Conservation (phyloP, 2,113 vertebrate species). For the Henicopernis longicauda region DNA sequence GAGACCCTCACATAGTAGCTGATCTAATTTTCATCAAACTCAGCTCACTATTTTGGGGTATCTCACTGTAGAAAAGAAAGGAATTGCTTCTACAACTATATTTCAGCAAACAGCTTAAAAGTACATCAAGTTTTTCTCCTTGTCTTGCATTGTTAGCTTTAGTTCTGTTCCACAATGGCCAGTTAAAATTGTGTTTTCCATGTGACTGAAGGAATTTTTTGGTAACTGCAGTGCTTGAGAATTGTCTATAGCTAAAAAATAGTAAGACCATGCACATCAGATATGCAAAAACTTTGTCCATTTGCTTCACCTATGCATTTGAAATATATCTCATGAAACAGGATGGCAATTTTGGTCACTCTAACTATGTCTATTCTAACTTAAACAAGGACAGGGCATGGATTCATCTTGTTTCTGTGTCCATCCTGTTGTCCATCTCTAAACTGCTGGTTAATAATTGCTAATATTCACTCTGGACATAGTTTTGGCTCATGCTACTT, state of each 20-base stretch:
- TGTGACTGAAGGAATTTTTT: neutral
- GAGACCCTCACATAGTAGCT: conserved; percentile 34
- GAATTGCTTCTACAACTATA: neutral
- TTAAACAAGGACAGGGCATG: neutral
- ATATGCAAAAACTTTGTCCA: neutral
- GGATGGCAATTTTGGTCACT: neutral
- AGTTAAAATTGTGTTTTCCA: neutral
- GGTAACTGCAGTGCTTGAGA: neutral
- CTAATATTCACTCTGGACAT: neutral
- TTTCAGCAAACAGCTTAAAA: neutral
- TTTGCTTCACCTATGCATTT: neutral
- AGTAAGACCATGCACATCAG: neutral
- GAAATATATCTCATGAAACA: neutral
- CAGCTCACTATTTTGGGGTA: neutral
- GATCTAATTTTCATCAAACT: conserved; percentile 23
- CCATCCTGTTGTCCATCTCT: neutral
- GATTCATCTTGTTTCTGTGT: neutral
- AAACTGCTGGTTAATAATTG: neutral
- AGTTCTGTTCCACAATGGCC: neutral
- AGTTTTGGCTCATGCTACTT: neutral
- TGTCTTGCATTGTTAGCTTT: neutral
- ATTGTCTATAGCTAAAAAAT: neutral
- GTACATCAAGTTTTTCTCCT: neutral
- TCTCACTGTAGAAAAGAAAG: neutral
- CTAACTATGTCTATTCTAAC: neutral